Evolutionary conservation across 2,888 invertebrate genomes (phyloP).

Genomic region (Cheilosia urbana): DNA sequence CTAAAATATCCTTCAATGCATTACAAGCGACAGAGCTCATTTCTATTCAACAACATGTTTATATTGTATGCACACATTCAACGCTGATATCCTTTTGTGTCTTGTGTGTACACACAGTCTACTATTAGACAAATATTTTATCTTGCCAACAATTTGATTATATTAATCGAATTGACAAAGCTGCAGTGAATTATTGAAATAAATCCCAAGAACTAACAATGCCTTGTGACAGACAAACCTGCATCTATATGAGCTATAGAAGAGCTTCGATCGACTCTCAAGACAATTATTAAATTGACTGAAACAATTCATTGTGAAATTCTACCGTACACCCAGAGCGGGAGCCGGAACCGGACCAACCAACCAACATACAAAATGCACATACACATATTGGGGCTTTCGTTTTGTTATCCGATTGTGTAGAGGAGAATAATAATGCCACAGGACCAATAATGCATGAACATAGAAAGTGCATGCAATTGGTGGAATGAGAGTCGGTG

Average conservation of each 20-base stretch:
- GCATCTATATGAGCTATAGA: background rate
- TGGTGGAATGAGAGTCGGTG: constrained; percentile 8
- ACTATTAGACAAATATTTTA: constrained; percentile 67
- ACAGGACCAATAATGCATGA: constrained; percentile 27
- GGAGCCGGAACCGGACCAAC: constrained; percentile 10
- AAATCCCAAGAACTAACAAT: constrained; percentile 67
- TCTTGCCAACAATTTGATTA: constrained; percentile 73
- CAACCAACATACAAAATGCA: constrained; percentile 23
- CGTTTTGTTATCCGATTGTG: constrained; percentile 46
- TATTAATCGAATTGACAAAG: constrained; percentile 75
- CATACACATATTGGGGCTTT: constrained; percentile 22
- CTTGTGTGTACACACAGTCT: constrained; percentile 1
- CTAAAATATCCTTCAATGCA: constrained; percentile 60
- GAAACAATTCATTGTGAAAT: constrained; percentile 73
- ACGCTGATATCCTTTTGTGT: background rate
- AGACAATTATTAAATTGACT: constrained; percentile 74
- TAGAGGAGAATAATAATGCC: constrained; percentile 40
- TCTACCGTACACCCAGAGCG: constrained; percentile 21
- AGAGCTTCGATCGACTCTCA: constrained; percentile 34
- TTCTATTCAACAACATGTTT: constrained; percentile 57
- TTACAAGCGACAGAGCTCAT: constrained; percentile 57
- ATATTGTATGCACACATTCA: background rate
- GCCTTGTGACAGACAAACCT: constrained; percentile 12
- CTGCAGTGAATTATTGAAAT: constrained; percentile 74
- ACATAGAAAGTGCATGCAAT: constrained; percentile 27